phyloP scores from a whole-genome alignment of 2,888 invertebrate species.

The Dioctria linearis region DNA sequence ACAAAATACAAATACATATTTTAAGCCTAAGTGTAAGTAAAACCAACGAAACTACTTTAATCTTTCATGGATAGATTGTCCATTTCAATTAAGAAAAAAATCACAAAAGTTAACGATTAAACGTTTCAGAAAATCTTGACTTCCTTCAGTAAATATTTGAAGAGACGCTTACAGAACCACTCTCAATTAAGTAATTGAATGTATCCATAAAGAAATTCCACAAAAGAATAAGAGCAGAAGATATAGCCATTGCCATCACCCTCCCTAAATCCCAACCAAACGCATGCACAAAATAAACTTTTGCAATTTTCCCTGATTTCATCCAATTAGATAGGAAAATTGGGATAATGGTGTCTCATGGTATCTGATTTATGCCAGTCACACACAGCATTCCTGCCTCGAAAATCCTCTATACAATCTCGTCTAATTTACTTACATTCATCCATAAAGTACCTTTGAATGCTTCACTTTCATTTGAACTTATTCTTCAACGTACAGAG shows the following conservation, averaged over 20 bases:
- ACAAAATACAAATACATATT: not conserved
- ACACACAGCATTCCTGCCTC: not conserved
- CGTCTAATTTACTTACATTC: slow-evolving; percentile 22
- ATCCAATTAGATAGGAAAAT: slow-evolving; percentile 43
- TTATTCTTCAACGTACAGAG: not conserved
- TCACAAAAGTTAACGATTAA: slow-evolving; percentile 34
- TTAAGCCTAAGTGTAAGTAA: not conserved
- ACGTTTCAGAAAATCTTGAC: slow-evolving; percentile 22
- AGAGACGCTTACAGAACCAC: not conserved
- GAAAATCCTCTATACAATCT: not conserved
- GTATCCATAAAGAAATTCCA: not conserved
- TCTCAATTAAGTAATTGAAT: slow-evolving; percentile 47
- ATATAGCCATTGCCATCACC: not conserved
- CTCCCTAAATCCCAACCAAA: not conserved
- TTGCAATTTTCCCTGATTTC: slow-evolving; percentile 48
- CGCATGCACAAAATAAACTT: slow-evolving; percentile 32
- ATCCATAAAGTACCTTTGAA: not conserved
- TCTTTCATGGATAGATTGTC: not conserved
- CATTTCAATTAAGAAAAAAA: slow-evolving; percentile 20
- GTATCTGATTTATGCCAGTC: slow-evolving; percentile 20
- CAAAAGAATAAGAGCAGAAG: slow-evolving; percentile 19
- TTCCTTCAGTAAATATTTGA: slow-evolving; percentile 38
- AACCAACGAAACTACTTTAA: not conserved
- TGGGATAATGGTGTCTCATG: slow-evolving; percentile 44
- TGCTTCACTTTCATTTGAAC: slow-evolving; percentile 2